A percentile compares a stretch with the other conserved stretches of the same genome.
Evolutionary conservation across 2,888 invertebrate species (phyloP).

Genomic region (Catocala sponsa): DNA sequence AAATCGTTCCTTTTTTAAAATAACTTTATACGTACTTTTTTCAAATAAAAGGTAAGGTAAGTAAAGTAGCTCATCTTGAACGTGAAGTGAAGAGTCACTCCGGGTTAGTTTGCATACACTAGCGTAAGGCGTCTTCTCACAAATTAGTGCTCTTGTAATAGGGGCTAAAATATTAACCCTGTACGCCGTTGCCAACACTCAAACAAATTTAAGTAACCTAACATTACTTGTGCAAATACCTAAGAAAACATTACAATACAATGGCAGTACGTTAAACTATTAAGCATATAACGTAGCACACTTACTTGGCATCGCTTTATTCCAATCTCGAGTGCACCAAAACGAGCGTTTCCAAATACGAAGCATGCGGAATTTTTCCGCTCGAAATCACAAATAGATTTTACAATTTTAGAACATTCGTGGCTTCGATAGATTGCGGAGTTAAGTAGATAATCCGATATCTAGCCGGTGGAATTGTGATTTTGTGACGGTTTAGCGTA

Average conservation of each 20-base stretch:
- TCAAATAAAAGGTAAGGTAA: conserved; percentile 18
- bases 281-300: neutral
- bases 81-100: conserved; percentile 64
- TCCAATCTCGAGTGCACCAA: conserved; percentile 13
- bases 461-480: conserved; percentile 21
- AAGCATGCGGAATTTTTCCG: conserved; percentile 11
- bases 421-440: conserved; percentile 7
- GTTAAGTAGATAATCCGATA: conserved; percentile 35
- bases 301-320: conserved; percentile 18
- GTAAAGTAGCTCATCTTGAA: conserved; percentile 55
- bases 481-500: conserved; percentile 15
- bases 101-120: conserved; percentile 65
- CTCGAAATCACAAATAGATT: conserved; percentile 11
- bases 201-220: conserved; percentile 18
- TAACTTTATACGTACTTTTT: neutral
- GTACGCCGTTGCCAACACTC: conserved; percentile 23
- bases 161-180: conserved; percentile 49
- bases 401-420: conserved; percentile 13
- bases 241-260: conserved; percentile 16
- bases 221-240: conserved; percentile 32
- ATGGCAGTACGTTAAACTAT: conserved; percentile 15
- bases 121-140: conserved; percentile 52
- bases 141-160: conserved; percentile 57
- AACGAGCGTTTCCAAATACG: conserved; percentile 12
- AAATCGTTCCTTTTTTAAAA: no score